phyloP scores from a whole-genome alignment of 2,113 vertebrate species.

The Turnix velox region DNA sequence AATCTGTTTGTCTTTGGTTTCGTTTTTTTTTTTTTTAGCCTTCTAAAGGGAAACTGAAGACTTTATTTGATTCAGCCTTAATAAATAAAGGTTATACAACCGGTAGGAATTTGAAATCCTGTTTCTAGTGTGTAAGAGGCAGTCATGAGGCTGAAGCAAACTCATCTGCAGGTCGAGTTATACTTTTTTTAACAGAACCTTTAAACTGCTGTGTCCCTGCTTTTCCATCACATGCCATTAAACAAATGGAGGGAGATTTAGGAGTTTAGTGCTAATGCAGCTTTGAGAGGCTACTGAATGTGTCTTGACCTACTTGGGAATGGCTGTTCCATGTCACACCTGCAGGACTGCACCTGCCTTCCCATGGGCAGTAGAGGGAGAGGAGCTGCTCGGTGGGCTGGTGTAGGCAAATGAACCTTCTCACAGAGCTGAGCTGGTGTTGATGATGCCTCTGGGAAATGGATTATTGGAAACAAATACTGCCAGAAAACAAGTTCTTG shows the following conservation, averaged over 20 bases:
- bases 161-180: background rate
- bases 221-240: background rate
- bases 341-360: background rate
- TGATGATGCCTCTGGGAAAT: background rate
- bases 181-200: background rate
- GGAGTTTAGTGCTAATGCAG: background rate
- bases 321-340: rapidly evolving
- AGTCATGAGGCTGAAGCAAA: background rate
- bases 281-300: background rate
- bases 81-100: background rate
- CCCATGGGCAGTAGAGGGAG: background rate
- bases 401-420: background rate
- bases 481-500: background rate
- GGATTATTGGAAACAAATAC: background rate
- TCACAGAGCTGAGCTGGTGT: background rate
- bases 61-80: background rate
- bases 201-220: background rate
- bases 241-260: background rate
- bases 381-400: background rate
- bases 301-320: background rate
- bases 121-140: background rate
- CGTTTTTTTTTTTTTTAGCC: background rate
- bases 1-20: background rate
- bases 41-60: background rate
- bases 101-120: background rate